Evolutionary conservation across 2,888 invertebrate genomes (phyloP).

Genomic region (Blomia tropicalis): DNA sequence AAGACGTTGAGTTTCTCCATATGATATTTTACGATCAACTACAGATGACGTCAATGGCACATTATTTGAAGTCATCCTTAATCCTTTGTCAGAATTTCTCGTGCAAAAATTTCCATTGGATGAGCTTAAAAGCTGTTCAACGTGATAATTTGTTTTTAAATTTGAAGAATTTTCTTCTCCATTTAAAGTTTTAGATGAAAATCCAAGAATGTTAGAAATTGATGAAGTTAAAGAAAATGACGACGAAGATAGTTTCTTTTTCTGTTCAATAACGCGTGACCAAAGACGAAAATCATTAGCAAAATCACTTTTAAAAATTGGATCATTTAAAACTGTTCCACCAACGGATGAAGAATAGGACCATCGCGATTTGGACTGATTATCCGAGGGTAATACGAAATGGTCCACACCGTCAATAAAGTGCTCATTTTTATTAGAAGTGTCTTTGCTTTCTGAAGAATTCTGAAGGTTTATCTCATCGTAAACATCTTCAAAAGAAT

Average conservation of each 20-base stretch:
- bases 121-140: neutral
- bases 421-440: neutral
- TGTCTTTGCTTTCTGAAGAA: neutral
- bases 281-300: neutral
- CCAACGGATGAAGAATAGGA: neutral
- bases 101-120: neutral
- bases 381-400: neutral
- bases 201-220: neutral
- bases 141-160: neutral
- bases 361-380: neutral
- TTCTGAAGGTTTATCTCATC: neutral
- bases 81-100: too few species aligned
- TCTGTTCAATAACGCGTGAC: neutral
- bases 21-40: neutral
- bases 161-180: neutral
- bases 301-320: neutral
- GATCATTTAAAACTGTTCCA: neutral
- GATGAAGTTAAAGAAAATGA: neutral
- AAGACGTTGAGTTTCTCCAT: slow-evolving; percentile 10
- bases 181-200: neutral
- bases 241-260: neutral
- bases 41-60: neutral
- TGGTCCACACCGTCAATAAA: neutral
- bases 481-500: neutral
- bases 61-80: neutral